Base-by-base conservation (phyloP, 2,797 vertebrate genomes). In the Diceros bicornis region DNA sequence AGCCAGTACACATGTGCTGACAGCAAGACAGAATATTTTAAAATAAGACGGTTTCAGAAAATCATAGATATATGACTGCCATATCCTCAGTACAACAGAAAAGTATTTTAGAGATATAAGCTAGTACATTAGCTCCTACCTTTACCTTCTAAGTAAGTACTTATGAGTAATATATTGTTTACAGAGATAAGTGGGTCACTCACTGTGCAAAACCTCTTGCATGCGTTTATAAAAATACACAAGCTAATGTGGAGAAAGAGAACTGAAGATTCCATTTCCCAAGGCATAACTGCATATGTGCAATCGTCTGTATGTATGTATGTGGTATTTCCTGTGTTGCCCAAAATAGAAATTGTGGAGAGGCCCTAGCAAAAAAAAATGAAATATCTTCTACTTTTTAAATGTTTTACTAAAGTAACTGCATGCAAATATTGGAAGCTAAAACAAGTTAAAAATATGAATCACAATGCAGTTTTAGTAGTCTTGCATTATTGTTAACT, bases 391-490 rank as follows among this genome's bases (percentile, higher is more conserved):
- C 32, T 83, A 83, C 4, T 50, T 89, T 82, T 89, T 41, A 16
- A 50, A 18, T 82, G 52, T 32, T 89, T 89, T 91, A 90, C 37
- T 94, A 74, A 90, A 92, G 8, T 79, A 96, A 72, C 3, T 47
- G 2, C 11, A 61, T 74, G 34, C 52, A 41, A 59, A 88, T 81
- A 66, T 59, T 69, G n/a, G 27, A 96, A 75, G 13, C 10, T 74
- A 75, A 87, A 94, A 34, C 50, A 94, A 94, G 62, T 90, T 95
- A 93, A 96, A 96, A 92, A 83, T 52, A 44, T 64, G 62, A 93
- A 78, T 96, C 57, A 72, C 32, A 86, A 27, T 84, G 50, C 7
- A 85, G 21, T 66, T 94, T 92, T 71, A 94, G n/a, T 50, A 89
- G 41, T 47, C 17, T 68, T 94, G 6, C 4, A 23, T 84, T 68